phyloP scores from a whole-genome alignment of 2,888 invertebrate genomes.

The Troides helena region DNA sequence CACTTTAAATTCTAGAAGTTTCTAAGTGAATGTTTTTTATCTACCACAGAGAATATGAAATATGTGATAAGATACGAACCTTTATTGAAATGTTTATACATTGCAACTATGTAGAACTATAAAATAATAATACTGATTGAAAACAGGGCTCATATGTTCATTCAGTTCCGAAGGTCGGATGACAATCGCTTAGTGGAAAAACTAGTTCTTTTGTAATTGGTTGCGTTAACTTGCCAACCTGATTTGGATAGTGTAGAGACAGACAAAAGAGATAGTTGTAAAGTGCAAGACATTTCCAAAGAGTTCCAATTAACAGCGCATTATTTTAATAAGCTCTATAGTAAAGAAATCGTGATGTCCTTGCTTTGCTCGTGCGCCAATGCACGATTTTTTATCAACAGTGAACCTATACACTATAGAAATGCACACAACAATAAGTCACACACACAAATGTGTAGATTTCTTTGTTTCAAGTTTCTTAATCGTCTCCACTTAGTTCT shows the following conservation, averaged over 20 bases:
- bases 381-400: conserved; percentile 59
- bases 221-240: neutral
- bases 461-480: conserved; percentile 47
- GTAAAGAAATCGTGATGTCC: conserved; percentile 48
- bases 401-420: conserved; percentile 39
- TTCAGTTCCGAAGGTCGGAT: neutral
- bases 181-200: conserved; percentile 1
- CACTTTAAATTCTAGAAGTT: conserved; percentile 32
- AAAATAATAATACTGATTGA: neutral
- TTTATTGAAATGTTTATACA: neutral
- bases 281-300: neutral
- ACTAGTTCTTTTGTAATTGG: neutral
- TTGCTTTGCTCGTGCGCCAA: conserved; percentile 64
- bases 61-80: conserved; percentile 13
- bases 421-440: conserved; percentile 43
- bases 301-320: neutral
- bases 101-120: neutral
- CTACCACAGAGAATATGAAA: conserved; percentile 2
- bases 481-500: conserved; percentile 33
- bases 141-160: neutral
- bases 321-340: too few relatives aligned
- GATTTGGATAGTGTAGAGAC: neutral
- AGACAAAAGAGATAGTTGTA: conserved; percentile 2
- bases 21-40: conserved; percentile 31
- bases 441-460: conserved; percentile 31